These are phyloP conservation scores for Chaetogeoica ovagalla DNA, from an alignment of 2,888 invertebrate species.

Conservation along the genomic window DNA sequence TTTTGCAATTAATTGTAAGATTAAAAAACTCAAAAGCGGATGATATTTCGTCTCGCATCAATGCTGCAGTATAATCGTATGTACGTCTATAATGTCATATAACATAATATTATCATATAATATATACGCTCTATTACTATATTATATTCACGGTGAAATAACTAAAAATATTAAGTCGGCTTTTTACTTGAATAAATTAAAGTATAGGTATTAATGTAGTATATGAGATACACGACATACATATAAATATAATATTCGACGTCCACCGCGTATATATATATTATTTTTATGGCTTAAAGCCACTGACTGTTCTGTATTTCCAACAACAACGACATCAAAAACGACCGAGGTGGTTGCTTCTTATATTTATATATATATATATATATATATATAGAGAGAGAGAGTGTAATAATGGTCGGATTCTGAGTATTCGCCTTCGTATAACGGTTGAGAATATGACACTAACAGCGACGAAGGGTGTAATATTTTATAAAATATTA, in stretches of 20 bases:
- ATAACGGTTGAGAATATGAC: slow-evolving; percentile 28
- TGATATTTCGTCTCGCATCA: no score
- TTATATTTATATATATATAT: no score
- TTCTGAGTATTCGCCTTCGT: slow-evolving; percentile 31
- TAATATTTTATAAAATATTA: slow-evolving; percentile 41
- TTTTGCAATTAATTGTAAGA: no score
- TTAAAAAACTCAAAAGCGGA: no score
- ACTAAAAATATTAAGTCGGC: slow-evolving; percentile 18
- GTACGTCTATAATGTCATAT: no score
- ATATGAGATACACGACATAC: neutral
- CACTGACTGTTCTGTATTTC: slow-evolving; percentile 37
- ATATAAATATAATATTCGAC: neutral
- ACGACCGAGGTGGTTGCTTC: slow-evolving; percentile 25
- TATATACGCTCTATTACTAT: no score
- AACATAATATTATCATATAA: no score
- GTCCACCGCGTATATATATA: neutral
- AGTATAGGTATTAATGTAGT: slow-evolving; percentile 11
- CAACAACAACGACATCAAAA: slow-evolving; percentile 35
- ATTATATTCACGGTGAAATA: neutral
- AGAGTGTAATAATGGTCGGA: slow-evolving; percentile 15
- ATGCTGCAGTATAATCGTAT: no score
- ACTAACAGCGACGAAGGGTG: slow-evolving; percentile 17
- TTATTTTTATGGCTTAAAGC: slow-evolving; percentile 39
- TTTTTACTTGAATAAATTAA: slow-evolving; percentile 21
- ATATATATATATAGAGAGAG: neutral